These are phyloP conservation scores for Ochotona curzoniae DNA, from an alignment of 2,113 vertebrate species.

Conservation along the genomic window DNA sequence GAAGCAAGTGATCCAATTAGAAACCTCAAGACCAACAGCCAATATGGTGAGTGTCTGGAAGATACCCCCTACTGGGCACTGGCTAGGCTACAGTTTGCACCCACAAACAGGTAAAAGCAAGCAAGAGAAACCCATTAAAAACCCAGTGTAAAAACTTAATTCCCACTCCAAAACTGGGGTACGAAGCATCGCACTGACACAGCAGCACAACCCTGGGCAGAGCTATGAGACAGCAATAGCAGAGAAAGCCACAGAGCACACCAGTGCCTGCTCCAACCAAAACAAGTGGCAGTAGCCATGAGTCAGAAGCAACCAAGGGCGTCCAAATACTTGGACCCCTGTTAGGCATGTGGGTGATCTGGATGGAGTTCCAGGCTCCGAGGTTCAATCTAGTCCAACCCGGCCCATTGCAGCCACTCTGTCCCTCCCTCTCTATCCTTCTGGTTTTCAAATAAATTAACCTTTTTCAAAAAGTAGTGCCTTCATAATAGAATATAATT, in stretches of 20 bases:
- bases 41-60: not conserved
- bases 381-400: too few relatives aligned
- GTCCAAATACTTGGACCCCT: too few relatives aligned
- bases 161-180: not conserved
- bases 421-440: too few relatives aligned
- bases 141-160: not conserved
- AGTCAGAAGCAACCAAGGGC: too few relatives aligned
- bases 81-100: not conserved
- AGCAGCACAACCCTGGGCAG: not conserved
- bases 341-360: too few relatives aligned
- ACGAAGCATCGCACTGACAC: not conserved
- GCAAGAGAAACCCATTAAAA: not conserved
- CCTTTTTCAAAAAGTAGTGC: not conserved
- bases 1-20: not conserved
- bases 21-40: not conserved
- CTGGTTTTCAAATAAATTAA: too few relatives aligned
- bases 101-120: not conserved
- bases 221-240: not conserved
- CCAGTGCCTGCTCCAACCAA: not conserved
- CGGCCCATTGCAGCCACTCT: too few relatives aligned
- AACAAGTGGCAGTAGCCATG: not conserved
- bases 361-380: too few relatives aligned
- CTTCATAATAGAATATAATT: not conserved
- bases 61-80: not conserved
- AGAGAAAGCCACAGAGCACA: not conserved